Evolutionary conservation across 1,140 invertebrate species (phyloP), one percentile per base, ranked within the genome.

Genomic region (Pseudomyrmex pallidus): DNA sequence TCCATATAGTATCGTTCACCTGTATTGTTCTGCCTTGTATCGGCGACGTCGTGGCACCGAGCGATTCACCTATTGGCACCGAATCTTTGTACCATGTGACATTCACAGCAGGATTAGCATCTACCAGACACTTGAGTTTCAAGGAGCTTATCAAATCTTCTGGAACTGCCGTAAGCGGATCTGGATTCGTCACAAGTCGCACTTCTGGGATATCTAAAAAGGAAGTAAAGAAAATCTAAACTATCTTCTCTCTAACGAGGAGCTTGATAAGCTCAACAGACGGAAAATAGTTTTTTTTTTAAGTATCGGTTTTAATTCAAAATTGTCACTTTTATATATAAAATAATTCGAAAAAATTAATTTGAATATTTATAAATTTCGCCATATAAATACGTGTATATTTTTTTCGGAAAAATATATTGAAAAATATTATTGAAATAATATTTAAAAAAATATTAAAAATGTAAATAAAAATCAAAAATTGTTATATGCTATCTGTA

Each of bases 71-170:
- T 68, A 93, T 82, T 20, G 85, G 84, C 44, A 87, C 12, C 1
- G 92, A 89, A 66, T 94, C 93, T 92, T 96, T 96, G 83, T 95
- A 96, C 97, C 98, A 98, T 90, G 97, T 96, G 72, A 98, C 96
- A 63, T 96, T 96, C 9, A 97, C 97, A 67, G 96, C 95, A 4
- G 98, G 98, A 95, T 98, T 98, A 22, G 97, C 97, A 90, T 97
- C 97, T 44, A 97, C 97, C 62, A 96, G 93, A 90, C 98, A 98
- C 88, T 96, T 95, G 46, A 98, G 94, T 10, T 96, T 96, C 72
- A 98, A 95, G 20, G 96, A 96, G 92, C 93, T 94, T 35, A 89
- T 83, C 61, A 91, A 92, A 83, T 94, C 93, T 68, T 94, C 93
- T 0, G 93, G 77, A 0, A 90, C 91, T 1, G 89, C 52, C 5